phyloP scores from a whole-genome alignment of 2,797 vertebrate species.

The Syndactyla subalaris region DNA sequence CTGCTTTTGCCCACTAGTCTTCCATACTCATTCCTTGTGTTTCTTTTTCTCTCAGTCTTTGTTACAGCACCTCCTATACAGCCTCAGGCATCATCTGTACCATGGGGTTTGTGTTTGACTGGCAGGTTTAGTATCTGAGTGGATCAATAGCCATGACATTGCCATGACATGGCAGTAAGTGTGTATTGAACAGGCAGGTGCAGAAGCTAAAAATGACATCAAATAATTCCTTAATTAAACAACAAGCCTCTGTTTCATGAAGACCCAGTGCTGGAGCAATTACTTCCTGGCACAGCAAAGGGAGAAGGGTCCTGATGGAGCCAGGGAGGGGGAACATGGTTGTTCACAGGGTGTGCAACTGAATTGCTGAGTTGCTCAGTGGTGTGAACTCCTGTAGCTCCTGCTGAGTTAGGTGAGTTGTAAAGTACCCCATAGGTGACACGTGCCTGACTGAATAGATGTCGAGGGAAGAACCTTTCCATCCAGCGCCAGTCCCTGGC shows the following conservation, averaged over 20 bases:
- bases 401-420: not conserved
- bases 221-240: not conserved
- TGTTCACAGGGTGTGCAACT: not conserved
- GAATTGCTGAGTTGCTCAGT: not conserved
- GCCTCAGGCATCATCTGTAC: accelerated
- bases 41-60: not conserved
- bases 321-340: accelerated
- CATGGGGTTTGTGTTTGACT: not conserved
- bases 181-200: not conserved
- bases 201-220: not conserved
- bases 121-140: not conserved
- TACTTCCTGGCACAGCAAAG: not conserved
- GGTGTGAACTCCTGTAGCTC: not conserved
- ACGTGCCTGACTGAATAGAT: not conserved
- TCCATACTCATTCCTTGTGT: not conserved
- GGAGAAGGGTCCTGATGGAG: not conserved
- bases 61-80: not conserved
- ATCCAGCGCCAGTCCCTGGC: accelerated
- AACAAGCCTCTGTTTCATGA: not conserved
- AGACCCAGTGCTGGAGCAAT: not conserved
- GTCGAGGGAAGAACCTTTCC: not conserved
- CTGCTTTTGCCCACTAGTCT: not conserved
- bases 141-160: not conserved
- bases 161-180: not conserved
- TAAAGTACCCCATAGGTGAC: not conserved